Evolutionary conservation across 35 echinoderm and acorn worm genomes (phyloP).

Genomic region (Lytechinus pictus): DNA sequence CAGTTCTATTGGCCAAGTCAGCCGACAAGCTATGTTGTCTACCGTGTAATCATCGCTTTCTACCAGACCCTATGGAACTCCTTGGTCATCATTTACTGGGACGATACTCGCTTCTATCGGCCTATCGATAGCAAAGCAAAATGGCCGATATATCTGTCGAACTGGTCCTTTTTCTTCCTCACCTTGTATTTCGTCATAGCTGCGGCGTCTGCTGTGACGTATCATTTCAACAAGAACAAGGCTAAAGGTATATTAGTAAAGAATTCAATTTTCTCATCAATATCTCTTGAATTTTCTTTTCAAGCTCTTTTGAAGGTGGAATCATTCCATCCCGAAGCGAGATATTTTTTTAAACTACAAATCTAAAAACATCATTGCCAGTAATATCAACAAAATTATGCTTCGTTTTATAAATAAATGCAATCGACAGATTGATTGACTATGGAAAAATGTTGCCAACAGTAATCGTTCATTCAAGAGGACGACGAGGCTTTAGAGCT

Average conservation of each 20-base stretch:
- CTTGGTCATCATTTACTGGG: constrained; percentile 60
- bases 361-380: too few species aligned
- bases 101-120: constrained; percentile 64
- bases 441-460: too few species aligned
- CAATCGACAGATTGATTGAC: too few species aligned
- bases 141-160: constrained; percentile 83
- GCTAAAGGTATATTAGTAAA: neutral
- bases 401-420: too few species aligned
- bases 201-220: neutral
- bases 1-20: constrained; percentile 30
- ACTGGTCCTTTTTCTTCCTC: constrained; percentile 71
- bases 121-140: constrained; percentile 62
- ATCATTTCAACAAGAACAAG: neutral
- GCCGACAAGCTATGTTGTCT: constrained; percentile 55
- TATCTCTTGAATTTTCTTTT: too few species aligned
- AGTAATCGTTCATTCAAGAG: too few species aligned
- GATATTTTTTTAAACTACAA: too few species aligned
- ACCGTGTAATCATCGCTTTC: constrained; percentile 64
- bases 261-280: too few species aligned
- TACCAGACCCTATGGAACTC: constrained; percentile 81
- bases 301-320: too few species aligned
- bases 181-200: constrained; percentile 69
- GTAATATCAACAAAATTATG: too few species aligned
- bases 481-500: too few species aligned
- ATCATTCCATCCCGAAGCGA: too few species aligned